These are phyloP conservation scores for Limnephilus marmoratus DNA, from an alignment of 2,888 invertebrate genomes.

Conservation along the genomic window DNA sequence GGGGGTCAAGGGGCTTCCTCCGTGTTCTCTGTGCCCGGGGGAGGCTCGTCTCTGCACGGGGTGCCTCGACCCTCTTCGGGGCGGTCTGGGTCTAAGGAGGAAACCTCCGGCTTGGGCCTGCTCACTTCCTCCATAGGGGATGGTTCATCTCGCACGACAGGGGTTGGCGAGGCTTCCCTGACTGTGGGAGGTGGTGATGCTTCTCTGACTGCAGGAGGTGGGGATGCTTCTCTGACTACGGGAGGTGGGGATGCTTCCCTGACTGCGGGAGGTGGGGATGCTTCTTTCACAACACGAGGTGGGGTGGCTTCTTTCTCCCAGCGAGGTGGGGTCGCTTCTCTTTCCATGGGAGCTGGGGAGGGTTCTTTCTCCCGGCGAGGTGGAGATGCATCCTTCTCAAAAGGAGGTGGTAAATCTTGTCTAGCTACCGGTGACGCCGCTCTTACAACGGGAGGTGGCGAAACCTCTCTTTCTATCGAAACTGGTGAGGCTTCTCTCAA, in stretches of 20 bases:
- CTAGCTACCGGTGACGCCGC: neutral
- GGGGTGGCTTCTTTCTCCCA: neutral
- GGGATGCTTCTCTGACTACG: neutral
- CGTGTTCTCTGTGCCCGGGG: conserved; percentile 41
- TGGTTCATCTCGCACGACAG: neutral
- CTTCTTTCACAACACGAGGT: neutral
- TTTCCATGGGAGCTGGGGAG: neutral
- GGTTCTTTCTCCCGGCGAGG: neutral
- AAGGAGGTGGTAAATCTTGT: neutral
- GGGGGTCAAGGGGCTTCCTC: conserved; percentile 60
- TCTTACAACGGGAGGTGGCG: neutral
- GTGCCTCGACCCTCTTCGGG: conserved; percentile 62
- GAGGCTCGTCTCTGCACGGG: conserved; percentile 62
- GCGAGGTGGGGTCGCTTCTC: too few relatives aligned
- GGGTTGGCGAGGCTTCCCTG: neutral
- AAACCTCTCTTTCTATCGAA: neutral
- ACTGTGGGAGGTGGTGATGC: neutral
- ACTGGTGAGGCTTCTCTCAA: neutral
- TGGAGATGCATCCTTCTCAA: neutral
- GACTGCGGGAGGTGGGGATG: neutral
- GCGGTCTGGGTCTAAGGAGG: conserved; percentile 17
- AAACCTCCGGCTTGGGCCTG: neutral
- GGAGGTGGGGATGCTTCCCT: neutral
- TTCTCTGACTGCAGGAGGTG: neutral
- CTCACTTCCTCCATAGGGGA: neutral